Conservation (phyloP, 2,888 invertebrate species). For the Lissocephala sabroskyi region DNA sequence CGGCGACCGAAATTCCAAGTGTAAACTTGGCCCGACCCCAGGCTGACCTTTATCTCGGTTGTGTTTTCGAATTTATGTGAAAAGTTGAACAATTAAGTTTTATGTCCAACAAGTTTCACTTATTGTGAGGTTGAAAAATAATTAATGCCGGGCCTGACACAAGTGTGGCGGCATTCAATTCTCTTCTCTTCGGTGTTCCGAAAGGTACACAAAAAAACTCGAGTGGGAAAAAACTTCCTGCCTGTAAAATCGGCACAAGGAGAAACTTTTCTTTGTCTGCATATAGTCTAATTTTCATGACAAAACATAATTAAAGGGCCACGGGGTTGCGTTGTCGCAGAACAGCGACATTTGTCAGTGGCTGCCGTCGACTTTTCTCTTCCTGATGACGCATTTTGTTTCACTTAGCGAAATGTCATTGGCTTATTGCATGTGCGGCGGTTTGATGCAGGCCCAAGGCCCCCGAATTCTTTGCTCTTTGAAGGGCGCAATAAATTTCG, state of each 20-base stretch:
- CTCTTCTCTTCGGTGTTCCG: neutral
- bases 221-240: neutral
- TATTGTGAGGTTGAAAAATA: slow-evolving; percentile 1
- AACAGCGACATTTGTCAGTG: slow-evolving; percentile 26
- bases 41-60: slow-evolving; percentile 22
- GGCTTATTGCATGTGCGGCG: neutral
- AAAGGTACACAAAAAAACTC: neutral
- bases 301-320: slow-evolving; percentile 36
- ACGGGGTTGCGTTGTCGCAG: slow-evolving; percentile 6
- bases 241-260: neutral
- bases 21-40: slow-evolving; percentile 14
- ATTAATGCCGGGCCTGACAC: neutral
- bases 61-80: slow-evolving; percentile 39
- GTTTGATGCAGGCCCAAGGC: too few species aligned
- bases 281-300: slow-evolving; percentile 33
- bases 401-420: neutral
- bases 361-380: slow-evolving; percentile 12
- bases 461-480: too few species aligned
- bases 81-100: slow-evolving; percentile 46
- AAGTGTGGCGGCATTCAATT: neutral
- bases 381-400: neutral
- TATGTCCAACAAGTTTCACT: slow-evolving; percentile 31
- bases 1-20: too few species aligned
- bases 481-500: too few species aligned
- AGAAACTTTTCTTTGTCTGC: slow-evolving; percentile 21